Evolutionary conservation across 1,140 invertebrate species (phyloP).

Genomic region (Archivesica marissinica): DNA sequence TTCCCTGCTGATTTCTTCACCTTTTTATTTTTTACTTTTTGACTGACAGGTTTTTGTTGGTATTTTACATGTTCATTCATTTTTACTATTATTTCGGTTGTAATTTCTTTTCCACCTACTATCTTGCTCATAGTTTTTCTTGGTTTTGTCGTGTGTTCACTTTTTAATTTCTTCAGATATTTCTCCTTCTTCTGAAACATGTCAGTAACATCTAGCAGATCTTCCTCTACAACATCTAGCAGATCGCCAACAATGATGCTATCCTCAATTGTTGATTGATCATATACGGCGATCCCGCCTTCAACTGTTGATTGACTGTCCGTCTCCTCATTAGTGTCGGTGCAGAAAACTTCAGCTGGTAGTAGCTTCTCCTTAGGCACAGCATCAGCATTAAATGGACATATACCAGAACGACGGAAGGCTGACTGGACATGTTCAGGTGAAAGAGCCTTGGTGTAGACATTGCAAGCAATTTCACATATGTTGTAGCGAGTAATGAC

Average conservation of each 20-base stretch:
- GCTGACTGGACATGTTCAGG: constrained; percentile 4
- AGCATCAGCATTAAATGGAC: neutral
- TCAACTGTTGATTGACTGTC: neutral
- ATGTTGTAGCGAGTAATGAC: neutral
- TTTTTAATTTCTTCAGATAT: neutral
- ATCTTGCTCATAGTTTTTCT: neutral
- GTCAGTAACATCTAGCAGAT: neutral
- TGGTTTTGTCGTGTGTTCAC: too few species aligned
- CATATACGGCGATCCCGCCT: neutral
- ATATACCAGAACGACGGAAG: neutral
- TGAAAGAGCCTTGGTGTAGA: neutral
- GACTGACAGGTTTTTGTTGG: too few species aligned
- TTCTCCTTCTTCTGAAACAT: neutral
- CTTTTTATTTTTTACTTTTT: neutral
- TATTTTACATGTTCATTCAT: too few species aligned
- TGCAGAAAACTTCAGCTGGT: neutral
- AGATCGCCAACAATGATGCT: neutral
- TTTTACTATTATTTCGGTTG: neutral
- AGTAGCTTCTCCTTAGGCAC: neutral
- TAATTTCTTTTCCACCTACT: neutral
- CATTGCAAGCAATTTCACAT: neutral
- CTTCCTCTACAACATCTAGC: neutral
- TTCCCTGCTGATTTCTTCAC: neutral
- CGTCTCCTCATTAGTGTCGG: neutral
- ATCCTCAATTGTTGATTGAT: neutral